Evolutionary conservation across 2,888 invertebrate genomes (phyloP).

Genomic region (Diarsia mendica): DNA sequence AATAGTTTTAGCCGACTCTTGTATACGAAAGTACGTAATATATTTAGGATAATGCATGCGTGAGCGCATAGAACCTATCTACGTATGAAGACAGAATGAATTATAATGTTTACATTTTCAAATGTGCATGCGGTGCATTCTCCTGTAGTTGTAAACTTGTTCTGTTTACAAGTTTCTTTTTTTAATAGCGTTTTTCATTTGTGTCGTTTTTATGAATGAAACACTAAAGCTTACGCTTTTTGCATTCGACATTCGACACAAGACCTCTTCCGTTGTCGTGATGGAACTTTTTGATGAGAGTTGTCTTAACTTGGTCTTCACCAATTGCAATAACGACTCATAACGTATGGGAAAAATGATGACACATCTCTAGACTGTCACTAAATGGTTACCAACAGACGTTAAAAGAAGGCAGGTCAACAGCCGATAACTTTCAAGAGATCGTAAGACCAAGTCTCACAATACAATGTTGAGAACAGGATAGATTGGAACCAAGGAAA

Average conservation of each 20-base stretch:
- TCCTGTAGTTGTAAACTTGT: conserved; percentile 30
- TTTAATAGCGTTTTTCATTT: neutral
- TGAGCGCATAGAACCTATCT: conserved; percentile 41
- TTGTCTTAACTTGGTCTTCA: neutral
- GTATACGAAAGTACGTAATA: conserved; percentile 51
- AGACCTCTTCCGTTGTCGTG: neutral
- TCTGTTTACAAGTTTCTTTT: conserved; percentile 2
- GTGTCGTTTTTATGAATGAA: neutral
- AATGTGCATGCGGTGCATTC: conserved; percentile 49
- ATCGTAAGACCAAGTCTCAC: neutral
- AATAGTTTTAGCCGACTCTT: conserved; percentile 48
- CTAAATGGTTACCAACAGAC: neutral
- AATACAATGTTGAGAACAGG: no score
- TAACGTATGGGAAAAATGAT: neutral
- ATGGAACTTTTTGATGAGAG: neutral
- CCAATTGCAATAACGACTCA: neutral
- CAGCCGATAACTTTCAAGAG: neutral
- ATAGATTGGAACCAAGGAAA: no score
- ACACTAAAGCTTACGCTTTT: neutral
- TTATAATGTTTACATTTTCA: conserved; percentile 53
- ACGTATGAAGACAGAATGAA: conserved; percentile 51
- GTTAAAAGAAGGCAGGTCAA: neutral
- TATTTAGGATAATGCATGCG: conserved; percentile 55
- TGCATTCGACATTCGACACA: neutral
- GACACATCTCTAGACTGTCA: neutral